Evolutionary conservation across 2,797 vertebrate species (phyloP).

Genomic region (Limosa lapponica): DNA sequence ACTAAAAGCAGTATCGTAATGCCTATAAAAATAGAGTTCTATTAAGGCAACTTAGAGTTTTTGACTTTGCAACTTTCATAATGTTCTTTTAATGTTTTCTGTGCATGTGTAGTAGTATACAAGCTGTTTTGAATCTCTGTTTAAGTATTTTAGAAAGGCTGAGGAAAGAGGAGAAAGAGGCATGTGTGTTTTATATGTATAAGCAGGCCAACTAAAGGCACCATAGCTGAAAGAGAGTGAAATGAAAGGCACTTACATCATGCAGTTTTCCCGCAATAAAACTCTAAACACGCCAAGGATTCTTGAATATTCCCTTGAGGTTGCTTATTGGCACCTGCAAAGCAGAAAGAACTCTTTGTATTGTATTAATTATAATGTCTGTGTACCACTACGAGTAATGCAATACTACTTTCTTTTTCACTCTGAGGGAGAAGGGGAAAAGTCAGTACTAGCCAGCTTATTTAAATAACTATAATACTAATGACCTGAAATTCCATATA

Average conservation of each 20-base stretch:
- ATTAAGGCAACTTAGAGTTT: neutral
- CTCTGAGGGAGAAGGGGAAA: neutral
- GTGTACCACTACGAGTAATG: neutral
- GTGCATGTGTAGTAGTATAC: neutral
- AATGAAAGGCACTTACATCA: constrained; percentile 22
- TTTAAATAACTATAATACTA: neutral
- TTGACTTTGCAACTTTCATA: neutral
- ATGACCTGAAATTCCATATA: neutral
- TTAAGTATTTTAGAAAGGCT: neutral
- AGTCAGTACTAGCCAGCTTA: neutral
- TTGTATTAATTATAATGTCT: neutral
- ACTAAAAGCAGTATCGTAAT: neutral
- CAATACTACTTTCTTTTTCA: neutral
- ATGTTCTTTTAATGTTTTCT: neutral
- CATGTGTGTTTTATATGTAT: neutral
- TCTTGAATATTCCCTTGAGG: constrained; percentile 8
- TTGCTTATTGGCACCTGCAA: constrained; percentile 45
- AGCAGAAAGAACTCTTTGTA: constrained; percentile 25
- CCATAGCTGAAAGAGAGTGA: neutral
- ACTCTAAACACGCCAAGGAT: neutral
- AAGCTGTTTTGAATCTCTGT: neutral
- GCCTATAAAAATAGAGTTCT: neutral
- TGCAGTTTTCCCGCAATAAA: constrained; percentile 25
- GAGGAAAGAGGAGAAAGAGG: neutral
- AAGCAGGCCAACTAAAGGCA: neutral